phyloP scores from a whole-genome alignment of 2,888 invertebrate genomes.

The Acleris cristana region DNA sequence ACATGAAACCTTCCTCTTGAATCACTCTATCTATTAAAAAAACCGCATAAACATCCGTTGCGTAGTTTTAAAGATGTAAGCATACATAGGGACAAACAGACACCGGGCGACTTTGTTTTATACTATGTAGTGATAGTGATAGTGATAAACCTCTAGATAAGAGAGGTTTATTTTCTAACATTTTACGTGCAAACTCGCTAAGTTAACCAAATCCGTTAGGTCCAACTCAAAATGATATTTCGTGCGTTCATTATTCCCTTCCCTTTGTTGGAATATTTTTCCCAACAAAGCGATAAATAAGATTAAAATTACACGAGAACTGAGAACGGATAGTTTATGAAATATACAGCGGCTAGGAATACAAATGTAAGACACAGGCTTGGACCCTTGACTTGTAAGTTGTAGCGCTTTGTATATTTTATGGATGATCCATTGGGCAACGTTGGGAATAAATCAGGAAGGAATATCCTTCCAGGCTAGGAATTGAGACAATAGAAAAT shows the following conservation, averaged over 20 bases:
- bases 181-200: neutral
- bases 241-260: slow-evolving; percentile 22
- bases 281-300: slow-evolving; percentile 59
- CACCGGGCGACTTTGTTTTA: too few relatives aligned
- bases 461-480: neutral
- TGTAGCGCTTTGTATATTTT: slow-evolving; percentile 24
- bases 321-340: slow-evolving; percentile 50
- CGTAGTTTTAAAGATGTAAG: too few relatives aligned
- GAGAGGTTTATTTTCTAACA: neutral
- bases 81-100: too few relatives aligned
- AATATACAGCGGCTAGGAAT: slow-evolving; percentile 46
- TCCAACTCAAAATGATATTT: slow-evolving; percentile 26
- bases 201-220: slow-evolving; percentile 14
- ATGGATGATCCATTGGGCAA: slow-evolving; percentile 30
- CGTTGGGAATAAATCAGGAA: slow-evolving; percentile 19
- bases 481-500: neutral
- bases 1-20: too few relatives aligned
- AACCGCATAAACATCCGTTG: too few relatives aligned
- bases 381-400: slow-evolving; percentile 23
- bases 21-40: too few relatives aligned
- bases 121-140: too few relatives aligned
- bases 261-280: slow-evolving; percentile 41
- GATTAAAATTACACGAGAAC: slow-evolving; percentile 67
- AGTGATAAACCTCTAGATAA: too few relatives aligned
- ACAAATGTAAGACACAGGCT: slow-evolving; percentile 43